Evolutionary conservation across 2,797 vertebrate species (phyloP), one percentile per base, ranked within the genome.

Genomic region (Otus scops): DNA sequence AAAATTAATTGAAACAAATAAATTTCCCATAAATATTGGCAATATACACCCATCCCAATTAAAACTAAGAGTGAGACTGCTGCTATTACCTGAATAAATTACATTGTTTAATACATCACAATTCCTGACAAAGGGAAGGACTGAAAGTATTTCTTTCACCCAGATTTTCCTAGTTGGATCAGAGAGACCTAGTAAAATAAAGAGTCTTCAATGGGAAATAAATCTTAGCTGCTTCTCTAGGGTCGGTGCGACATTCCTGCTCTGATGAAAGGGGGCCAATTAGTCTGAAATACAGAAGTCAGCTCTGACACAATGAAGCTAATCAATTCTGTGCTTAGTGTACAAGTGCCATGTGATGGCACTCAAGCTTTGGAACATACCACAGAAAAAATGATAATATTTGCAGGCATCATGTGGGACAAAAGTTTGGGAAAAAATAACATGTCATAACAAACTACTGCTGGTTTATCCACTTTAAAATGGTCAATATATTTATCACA

Each of bases 401-500:
- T 85, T 94, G 41, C 48, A 93, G 43, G 48, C 43, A 85, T 89
- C 64, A 39, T 30, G 74, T 13, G 38, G 64, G 85, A 67, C 22
- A 88, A 86, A 93, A 39, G 32, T 70, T 54, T 48, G 24, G 11
- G 39, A 21, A 81, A 71, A 83, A 90, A 80, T 27, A 80, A 68
- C 43, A 90, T 76, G 74, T 70, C 70, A 90, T 78, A 92, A 88
- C 77, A 88, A 92, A 67, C 34, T 79, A 85, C 81, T 57, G 38
- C 26, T 92, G 67, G 75, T 74, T 93, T 89, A 91, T 70, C 80
- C 53, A 77, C 86, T 87, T 94, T 24, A 13, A 89, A 87, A 64
- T 20, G 54, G 67, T 87, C 78, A 87, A 79, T 70, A 70, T 85
- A 95, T 89, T 94, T 95, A 94, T 77, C 56, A 91, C n/a, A 70